Evolutionary conservation across 2,113 vertebrate species (phyloP).

Genomic region (Ciconia boyciana): DNA sequence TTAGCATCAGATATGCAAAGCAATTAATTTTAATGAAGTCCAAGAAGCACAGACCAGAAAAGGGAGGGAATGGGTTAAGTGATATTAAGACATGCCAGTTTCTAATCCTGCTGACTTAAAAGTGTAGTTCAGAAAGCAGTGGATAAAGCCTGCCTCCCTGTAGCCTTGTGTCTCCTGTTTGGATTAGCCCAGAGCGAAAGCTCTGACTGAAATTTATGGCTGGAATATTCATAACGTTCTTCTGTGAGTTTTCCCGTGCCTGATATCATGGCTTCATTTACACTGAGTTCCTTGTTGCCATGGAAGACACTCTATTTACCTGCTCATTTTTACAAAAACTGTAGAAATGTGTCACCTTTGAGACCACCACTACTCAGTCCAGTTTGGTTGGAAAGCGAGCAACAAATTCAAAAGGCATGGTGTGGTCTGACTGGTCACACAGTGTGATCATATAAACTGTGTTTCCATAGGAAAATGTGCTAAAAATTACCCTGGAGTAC

Average conservation of each 20-base stretch:
- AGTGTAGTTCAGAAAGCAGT: not conserved
- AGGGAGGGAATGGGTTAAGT: not conserved
- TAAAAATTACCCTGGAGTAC: not conserved
- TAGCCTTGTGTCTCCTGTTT: not conserved
- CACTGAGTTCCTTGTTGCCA: slow-evolving; percentile 1
- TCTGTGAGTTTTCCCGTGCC: not conserved
- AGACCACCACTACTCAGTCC: not conserved
- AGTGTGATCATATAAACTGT: not conserved
- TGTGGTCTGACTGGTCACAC: not conserved
- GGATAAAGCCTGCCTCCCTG: not conserved
- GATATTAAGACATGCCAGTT: not conserved
- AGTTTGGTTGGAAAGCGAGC: not conserved
- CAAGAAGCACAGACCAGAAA: not conserved
- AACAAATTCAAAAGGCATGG: not conserved
- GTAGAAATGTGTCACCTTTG: not conserved
- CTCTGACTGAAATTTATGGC: not conserved
- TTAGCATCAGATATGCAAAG: not conserved
- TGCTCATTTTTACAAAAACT: not conserved
- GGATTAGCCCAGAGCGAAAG: not conserved
- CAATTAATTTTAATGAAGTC: not conserved
- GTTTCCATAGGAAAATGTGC: not conserved
- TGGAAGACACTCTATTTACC: not conserved
- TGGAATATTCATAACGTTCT: not conserved
- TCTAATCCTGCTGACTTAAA: not conserved
- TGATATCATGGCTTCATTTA: not conserved